phyloP scores from a whole-genome alignment of 2,888 invertebrate species.

The Yponomeuta cagnagella region DNA sequence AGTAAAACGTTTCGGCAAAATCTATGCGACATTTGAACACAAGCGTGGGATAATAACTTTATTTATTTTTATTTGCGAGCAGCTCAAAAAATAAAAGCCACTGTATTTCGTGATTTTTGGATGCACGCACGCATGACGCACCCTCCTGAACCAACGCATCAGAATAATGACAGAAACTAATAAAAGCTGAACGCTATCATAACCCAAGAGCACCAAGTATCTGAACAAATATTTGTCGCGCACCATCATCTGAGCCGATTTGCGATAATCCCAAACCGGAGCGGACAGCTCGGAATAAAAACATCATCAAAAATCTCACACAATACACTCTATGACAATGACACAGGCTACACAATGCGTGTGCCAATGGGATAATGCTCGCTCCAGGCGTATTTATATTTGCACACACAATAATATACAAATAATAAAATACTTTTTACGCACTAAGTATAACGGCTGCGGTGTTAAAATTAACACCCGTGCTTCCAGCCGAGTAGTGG shows the following conservation, averaged over 20 bases:
- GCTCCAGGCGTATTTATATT: conserved; percentile 52
- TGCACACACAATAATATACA: conserved; percentile 68
- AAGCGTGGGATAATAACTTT: no score
- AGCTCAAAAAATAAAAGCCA: background rate
- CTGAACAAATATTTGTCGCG: conserved; percentile 59
- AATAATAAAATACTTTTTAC: conserved; percentile 61
- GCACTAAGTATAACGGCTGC: conserved; percentile 41
- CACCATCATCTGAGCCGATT: conserved; percentile 50
- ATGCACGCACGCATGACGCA: background rate
- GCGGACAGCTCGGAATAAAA: conserved; percentile 47
- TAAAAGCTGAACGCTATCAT: conserved; percentile 2
- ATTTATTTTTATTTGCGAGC: no score
- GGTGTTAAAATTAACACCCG: conserved; percentile 65
- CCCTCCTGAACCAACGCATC: background rate
- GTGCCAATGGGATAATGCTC: conserved; percentile 34
- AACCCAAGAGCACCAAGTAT: conserved; percentile 15
- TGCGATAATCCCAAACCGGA: conserved; percentile 49
- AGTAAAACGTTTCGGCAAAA: no score
- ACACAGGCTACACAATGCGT: conserved; percentile 32
- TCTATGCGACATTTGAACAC: no score
- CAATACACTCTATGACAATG: conserved; percentile 41
- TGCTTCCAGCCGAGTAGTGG: conserved; percentile 17
- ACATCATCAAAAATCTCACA: conserved; percentile 44
- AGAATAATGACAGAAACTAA: background rate
- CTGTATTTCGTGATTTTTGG: background rate